Evolutionary conservation across 2,113 vertebrate species (phyloP).

Genomic region (Synchiropus splendidus): DNA sequence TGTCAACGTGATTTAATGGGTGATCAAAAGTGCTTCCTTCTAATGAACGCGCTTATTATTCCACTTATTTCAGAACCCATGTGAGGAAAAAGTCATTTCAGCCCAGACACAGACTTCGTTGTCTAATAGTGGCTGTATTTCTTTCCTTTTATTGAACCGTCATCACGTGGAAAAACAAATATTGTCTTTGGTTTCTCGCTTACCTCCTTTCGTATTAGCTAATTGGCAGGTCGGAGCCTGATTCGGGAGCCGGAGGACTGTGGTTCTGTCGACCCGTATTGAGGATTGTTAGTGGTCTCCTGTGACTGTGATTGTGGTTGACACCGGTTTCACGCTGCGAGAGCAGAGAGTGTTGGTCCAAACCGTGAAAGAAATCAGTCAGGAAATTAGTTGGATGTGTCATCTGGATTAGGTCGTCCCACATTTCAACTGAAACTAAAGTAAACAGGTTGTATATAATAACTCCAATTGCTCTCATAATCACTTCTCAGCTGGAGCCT

Average conservation of each 20-base stretch:
- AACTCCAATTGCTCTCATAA: slow-evolving; percentile 21
- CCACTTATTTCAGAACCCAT: slow-evolving; percentile 28
- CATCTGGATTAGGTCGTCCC: too few species aligned
- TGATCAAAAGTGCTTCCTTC: slow-evolving; percentile 19
- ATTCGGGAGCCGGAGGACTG: slow-evolving; percentile 23
- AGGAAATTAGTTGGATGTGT: slow-evolving; percentile 24
- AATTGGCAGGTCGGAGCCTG: slow-evolving; percentile 16
- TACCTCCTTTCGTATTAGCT: slow-evolving; percentile 36
- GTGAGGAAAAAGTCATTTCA: slow-evolving; percentile 43
- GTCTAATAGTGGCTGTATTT: slow-evolving; percentile 46
- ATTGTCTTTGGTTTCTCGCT: slow-evolving; percentile 55
- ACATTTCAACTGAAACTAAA: too few species aligned
- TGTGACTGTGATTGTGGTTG: slow-evolving; percentile 48
- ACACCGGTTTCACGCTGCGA: slow-evolving; percentile 42
- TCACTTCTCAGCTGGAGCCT: too few species aligned
- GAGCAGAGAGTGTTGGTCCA: slow-evolving; percentile 23
- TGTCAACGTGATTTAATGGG: slow-evolving; percentile 15
- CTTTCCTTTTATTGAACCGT: slow-evolving; percentile 53
- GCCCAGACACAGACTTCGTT: slow-evolving; percentile 50
- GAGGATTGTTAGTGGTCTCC: slow-evolving; percentile 39
- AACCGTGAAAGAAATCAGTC: slow-evolving; percentile 29
- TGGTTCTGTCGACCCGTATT: slow-evolving; percentile 42
- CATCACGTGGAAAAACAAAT: slow-evolving; percentile 63
- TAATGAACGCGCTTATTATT: slow-evolving; percentile 30
- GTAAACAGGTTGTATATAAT: too few species aligned